phyloP scores from a whole-genome alignment of 2,888 invertebrate species.

The Pyrrhia umbra region DNA sequence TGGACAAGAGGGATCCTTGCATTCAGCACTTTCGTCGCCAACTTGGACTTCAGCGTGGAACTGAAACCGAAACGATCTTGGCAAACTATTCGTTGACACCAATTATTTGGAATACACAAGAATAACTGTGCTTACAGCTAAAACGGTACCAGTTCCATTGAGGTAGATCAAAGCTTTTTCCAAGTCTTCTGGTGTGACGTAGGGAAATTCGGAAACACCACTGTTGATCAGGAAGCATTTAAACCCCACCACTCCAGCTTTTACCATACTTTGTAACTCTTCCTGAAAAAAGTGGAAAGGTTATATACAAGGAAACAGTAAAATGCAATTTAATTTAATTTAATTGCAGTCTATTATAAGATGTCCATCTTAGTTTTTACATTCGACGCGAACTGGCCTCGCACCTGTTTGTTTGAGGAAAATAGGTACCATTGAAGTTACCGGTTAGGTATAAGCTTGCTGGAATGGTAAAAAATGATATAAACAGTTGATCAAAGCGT shows the following conservation, averaged over 20 bases:
- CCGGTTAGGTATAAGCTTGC: too few relatives aligned
- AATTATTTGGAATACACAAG: background rate
- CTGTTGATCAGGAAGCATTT: slow-evolving; percentile 92
- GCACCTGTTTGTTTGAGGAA: slow-evolving; percentile 22
- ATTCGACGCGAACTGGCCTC: slow-evolving; percentile 3
- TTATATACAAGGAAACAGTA: slow-evolving; percentile 7
- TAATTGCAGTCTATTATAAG: background rate
- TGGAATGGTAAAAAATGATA: too few relatives aligned
- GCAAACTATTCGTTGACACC: background rate
- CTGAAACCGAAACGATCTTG: slow-evolving; percentile 72
- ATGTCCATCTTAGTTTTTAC: slow-evolving; percentile 7
- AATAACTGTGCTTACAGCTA: slow-evolving; percentile 89
- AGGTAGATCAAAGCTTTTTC: slow-evolving; percentile 88
- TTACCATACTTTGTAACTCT: slow-evolving; percentile 88
- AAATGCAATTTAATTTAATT: background rate
- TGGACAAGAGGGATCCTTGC: slow-evolving; percentile 63
- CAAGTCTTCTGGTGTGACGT: slow-evolving; percentile 89
- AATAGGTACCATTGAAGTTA: slow-evolving; percentile 21
- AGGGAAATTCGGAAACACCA: slow-evolving; percentile 92
- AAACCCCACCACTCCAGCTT: slow-evolving; percentile 92
- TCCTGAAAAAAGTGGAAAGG: slow-evolving; percentile 72
- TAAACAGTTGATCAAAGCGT: too few relatives aligned
- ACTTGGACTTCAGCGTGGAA: slow-evolving; percentile 92
- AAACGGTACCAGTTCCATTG: slow-evolving; percentile 89
- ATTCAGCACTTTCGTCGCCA: slow-evolving; percentile 58